These are phyloP conservation scores for Lutjanus erythropterus DNA, from an alignment of 2,113 vertebrate genomes.

Conservation along the genomic window DNA sequence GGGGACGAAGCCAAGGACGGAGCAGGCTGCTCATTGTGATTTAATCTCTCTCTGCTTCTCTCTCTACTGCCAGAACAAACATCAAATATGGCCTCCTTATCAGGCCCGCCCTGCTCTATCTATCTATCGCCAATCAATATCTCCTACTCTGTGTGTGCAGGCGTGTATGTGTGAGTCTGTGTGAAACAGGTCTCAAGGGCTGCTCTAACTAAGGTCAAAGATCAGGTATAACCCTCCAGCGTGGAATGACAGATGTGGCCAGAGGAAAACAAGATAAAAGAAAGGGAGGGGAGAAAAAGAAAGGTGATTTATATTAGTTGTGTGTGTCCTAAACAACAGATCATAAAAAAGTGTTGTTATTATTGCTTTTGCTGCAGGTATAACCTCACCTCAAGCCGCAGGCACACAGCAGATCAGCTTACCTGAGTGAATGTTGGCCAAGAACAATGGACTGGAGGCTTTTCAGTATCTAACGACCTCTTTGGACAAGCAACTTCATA, in stretches of 20 bases:
- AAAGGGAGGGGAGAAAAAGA: conserved; percentile 23
- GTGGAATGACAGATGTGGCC: conserved; percentile 78
- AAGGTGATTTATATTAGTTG: conserved; percentile 47
- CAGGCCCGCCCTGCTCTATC: conserved; percentile 70
- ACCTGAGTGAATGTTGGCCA: conserved; percentile 41
- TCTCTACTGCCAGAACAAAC: conserved; percentile 74
- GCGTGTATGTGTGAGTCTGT: conserved; percentile 35
- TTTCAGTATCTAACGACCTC: background rate
- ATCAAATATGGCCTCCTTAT: conserved; percentile 83
- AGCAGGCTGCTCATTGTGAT: conserved; percentile 79
- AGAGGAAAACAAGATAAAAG: conserved; percentile 72
- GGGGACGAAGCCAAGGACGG: conserved; percentile 79
- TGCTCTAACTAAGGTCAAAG: conserved; percentile 79
- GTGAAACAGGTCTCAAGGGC: conserved; percentile 71
- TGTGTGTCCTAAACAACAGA: conserved; percentile 60
- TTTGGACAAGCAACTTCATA: no score
- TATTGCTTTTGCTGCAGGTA: conserved; percentile 46
- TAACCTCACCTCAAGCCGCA: conserved; percentile 29
- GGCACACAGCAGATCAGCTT: conserved; percentile 48
- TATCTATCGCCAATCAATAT: conserved; percentile 81
- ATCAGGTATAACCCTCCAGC: conserved; percentile 76
- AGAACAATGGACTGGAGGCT: conserved; percentile 32
- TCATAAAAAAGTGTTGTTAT: conserved; percentile 58
- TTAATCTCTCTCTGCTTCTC: conserved; percentile 75
- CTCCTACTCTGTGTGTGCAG: conserved; percentile 43